Evolutionary conservation across 2,113 vertebrate species (phyloP).

Genomic region (Spheniscus mendiculus): DNA sequence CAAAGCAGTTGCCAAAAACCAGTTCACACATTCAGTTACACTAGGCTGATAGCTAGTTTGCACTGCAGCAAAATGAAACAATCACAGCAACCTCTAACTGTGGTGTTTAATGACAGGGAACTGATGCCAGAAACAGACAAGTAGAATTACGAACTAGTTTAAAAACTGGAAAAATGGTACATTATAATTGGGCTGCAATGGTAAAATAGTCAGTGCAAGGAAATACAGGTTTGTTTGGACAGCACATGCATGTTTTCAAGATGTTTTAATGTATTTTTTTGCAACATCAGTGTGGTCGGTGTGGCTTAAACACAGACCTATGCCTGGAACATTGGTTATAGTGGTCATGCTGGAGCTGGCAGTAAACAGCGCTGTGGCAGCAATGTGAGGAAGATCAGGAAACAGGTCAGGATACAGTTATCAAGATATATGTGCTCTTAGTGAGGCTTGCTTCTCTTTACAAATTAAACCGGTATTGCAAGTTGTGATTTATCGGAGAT

Average conservation of each 20-base stretch:
- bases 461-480: background rate
- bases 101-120: background rate
- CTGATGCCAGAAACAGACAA: background rate
- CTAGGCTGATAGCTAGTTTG: background rate
- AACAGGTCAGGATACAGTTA: conserved; percentile 46
- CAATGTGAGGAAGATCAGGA: background rate
- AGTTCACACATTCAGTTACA: background rate
- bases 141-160: background rate
- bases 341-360: background rate
- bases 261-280: background rate
- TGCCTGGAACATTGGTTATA: background rate
- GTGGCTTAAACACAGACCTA: background rate
- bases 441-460: background rate
- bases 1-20: background rate
- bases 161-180: background rate
- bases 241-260: background rate
- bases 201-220: background rate
- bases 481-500: background rate
- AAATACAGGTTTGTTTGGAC: background rate
- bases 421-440: conserved; percentile 1
- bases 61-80: background rate
- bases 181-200: background rate
- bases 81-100: background rate
- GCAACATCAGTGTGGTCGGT: background rate
- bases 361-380: background rate